Percentiles rank a stretch among this genome's conserved stretches.
These are phyloP conservation scores for Rapana venosa DNA, from an alignment of 2,888 invertebrate species.

Conservation along the genomic window DNA sequence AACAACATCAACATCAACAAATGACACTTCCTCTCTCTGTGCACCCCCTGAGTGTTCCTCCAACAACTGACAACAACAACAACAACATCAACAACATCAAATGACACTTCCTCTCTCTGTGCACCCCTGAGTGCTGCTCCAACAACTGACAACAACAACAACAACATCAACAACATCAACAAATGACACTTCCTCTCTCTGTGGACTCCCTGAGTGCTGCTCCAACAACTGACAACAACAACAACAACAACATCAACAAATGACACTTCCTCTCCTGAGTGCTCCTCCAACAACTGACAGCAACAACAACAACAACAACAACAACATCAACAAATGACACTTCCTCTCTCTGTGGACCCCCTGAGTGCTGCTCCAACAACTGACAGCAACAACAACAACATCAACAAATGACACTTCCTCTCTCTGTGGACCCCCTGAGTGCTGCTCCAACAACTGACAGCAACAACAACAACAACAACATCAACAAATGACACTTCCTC, in stretches of 20 bases:
- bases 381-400: background rate
- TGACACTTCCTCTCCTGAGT: no score
- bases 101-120: background rate
- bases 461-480: no score
- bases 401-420: background rate
- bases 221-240: background rate
- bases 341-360: background rate
- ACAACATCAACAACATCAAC: background rate
- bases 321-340: no score
- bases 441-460: background rate
- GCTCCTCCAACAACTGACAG: no score
- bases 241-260: background rate
- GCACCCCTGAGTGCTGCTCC: background rate
- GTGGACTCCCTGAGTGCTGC: background rate
- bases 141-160: constrained; percentile 14
- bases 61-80: no score
- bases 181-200: background rate
- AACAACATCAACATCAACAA: background rate
- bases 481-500: no score
- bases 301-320: no score
- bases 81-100: no score
- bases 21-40: no score
- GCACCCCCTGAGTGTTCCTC: no score
- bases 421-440: background rate
- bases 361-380: constrained; percentile 6